Evolutionary conservation across 1,140 invertebrate species (phyloP), one percentile per base, ranked within the genome.

Genomic region (Cylas formicarius): DNA sequence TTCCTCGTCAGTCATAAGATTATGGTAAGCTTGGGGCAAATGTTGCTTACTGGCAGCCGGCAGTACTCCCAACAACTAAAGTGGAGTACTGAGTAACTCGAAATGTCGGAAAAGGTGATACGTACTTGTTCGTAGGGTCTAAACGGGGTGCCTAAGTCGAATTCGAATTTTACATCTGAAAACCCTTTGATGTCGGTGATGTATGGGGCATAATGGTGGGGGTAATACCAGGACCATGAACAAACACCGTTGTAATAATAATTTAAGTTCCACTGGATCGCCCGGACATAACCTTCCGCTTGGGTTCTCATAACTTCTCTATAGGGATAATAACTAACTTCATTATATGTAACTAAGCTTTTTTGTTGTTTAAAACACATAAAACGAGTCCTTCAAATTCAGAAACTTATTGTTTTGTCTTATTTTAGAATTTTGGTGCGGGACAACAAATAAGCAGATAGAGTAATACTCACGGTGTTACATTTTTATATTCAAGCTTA

Each of bases 141-240:
- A 65, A 99, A 98, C 0, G 95, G 93, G 57, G 76, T 76, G 0
- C 84, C 90, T 35, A 88, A 58, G 6, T 94, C 82, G 65, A 92
- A 97, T 4, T 81, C 71, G 13, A 88, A 65, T 47, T 81, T 75
- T 13, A 86, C 67, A 53, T 83, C 65, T 35, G 77, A 72, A 56
- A 97, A 93, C 44, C 82, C 77, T 51, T 78, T 83, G 18, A 98
- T 78, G 66, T 98, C 95, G 5, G 91, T 95, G 31, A 97, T 87
- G 59, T 86, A 97, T 0, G 94, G 94, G 0, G 93, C 86, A 68
- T 97, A 98, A 66, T 98, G 93, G 59, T 90, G 86, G 0, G 91
- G 92, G 67, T 95, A 98, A 67, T 78, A 97, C 94, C 94, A 99
- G 14, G 89, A 90, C 95, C 95, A 99, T 1, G 90, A 95, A 21